A percentile compares a stretch with the other conserved stretches of the same genome.
These are phyloP conservation scores for Mactromeris polynyma DNA, from an alignment of 2,888 invertebrate species.

Conservation along the genomic window DNA sequence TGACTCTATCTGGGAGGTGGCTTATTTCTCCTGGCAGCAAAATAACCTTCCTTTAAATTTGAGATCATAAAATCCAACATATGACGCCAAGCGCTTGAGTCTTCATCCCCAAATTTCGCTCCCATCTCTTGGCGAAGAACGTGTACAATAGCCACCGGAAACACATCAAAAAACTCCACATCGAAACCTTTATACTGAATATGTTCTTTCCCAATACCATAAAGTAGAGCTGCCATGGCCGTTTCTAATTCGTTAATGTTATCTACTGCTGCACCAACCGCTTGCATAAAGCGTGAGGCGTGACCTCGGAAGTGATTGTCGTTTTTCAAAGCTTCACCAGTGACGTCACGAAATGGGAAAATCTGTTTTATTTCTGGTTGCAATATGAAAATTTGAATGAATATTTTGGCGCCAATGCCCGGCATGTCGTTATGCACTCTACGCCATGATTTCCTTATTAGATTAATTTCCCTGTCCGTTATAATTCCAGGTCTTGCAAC, in stretches of 20 bases:
- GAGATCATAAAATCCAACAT: constrained; percentile 78
- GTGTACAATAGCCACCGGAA: constrained; percentile 76
- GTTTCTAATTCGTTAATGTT: constrained; percentile 77
- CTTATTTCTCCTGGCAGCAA: constrained; percentile 16
- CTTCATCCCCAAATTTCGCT: constrained; percentile 65
- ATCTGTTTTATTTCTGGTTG: constrained; percentile 78
- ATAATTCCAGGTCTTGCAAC: not conserved
- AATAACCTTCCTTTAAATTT: constrained; percentile 78
- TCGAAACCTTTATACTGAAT: constrained; percentile 78
- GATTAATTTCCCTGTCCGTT: constrained; percentile 52
- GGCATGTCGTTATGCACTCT: constrained; percentile 73
- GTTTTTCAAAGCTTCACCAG: constrained; percentile 72
- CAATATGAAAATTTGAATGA: constrained; percentile 77
- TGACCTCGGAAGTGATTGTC: constrained; percentile 77
- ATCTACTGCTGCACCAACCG: constrained; percentile 81
- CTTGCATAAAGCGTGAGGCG: constrained; percentile 84
- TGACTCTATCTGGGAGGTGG: not conserved
- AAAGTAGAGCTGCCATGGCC: constrained; percentile 73
- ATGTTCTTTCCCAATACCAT: constrained; percentile 79
- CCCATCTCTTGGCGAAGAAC: constrained; percentile 76
- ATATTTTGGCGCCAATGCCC: constrained; percentile 76
- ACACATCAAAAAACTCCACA: constrained; percentile 78
- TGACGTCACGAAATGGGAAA: constrained; percentile 78
- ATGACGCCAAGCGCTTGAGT: constrained; percentile 66
- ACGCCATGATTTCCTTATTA: constrained; percentile 76